Conservation (phyloP, 2,113 vertebrate species). For the Panurus biarmicus region DNA sequence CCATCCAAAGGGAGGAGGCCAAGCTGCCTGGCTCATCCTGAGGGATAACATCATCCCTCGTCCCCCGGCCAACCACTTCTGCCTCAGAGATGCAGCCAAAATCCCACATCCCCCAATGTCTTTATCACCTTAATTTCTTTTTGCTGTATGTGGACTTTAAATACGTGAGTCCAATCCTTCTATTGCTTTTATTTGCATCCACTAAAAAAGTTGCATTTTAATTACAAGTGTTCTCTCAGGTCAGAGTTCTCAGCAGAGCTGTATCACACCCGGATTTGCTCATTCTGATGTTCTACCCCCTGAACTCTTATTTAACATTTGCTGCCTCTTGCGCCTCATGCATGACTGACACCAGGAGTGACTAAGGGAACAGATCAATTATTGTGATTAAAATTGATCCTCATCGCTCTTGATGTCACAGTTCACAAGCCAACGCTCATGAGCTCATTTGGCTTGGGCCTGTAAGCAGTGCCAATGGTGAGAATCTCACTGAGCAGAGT, state of each 20-base stretch:
- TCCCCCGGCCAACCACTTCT: not conserved
- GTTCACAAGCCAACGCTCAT: not conserved
- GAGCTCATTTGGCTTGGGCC: not conserved
- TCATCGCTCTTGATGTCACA: not conserved
- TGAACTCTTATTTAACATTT: not conserved
- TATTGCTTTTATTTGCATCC: not conserved
- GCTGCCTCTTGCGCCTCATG: not conserved
- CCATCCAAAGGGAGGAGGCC: not conserved
- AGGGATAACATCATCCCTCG: not conserved
- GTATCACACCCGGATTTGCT: not conserved
- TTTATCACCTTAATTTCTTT: not conserved
- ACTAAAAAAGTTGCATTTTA: not conserved
- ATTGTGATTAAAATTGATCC: constrained; percentile 47
- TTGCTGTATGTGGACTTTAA: not conserved
- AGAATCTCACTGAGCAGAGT: not conserved
- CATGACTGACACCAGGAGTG: not conserved
- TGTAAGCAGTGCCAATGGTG: not conserved
- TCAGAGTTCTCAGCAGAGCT: not conserved
- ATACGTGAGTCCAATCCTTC: not conserved
- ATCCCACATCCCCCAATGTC: not conserved
- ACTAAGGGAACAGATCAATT: constrained; percentile 40
- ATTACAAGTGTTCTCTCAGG: not conserved
- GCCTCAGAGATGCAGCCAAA: not conserved
- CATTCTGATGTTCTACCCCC: not conserved
- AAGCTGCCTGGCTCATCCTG: not conserved